Conservation (phyloP, 2,888 invertebrate genomes). For the Chrysolina haemoptera region DNA sequence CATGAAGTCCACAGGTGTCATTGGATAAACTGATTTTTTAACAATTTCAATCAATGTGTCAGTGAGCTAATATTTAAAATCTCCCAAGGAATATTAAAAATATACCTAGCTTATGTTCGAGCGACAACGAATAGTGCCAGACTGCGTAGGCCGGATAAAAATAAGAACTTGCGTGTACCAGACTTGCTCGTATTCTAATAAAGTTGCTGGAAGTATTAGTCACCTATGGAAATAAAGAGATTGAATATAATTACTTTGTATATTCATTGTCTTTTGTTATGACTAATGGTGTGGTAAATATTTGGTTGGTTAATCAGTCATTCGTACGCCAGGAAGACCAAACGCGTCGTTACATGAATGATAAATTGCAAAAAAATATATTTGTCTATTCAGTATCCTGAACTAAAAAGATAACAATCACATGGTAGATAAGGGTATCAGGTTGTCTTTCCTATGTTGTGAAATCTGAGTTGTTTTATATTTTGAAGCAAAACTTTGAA, state of each 20-base stretch:
- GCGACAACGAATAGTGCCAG: conserved; percentile 7
- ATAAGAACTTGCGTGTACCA: conserved; percentile 32
- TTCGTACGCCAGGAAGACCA: background rate
- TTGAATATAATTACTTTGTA: conserved; percentile 14
- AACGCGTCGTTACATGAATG: background rate
- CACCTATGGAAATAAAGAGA: conserved; percentile 27
- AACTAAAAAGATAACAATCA: too few relatives aligned
- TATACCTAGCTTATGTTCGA: conserved; percentile 3
- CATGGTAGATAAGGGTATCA: too few relatives aligned
- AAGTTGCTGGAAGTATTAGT: conserved; percentile 30
- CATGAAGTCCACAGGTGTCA: conserved; percentile 26
- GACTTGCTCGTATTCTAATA: conserved; percentile 28
- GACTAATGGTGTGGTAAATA: conserved; percentile 7
- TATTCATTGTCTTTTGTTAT: conserved; percentile 3
- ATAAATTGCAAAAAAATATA: background rate
- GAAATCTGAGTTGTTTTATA: too few relatives aligned
- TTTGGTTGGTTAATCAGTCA: background rate
- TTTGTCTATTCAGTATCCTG: too few relatives aligned
- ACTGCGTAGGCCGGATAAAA: conserved; percentile 31
- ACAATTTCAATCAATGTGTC: conserved; percentile 6
- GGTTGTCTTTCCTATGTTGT: too few relatives aligned
- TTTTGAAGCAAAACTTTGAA: too few relatives aligned
- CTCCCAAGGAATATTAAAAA: conserved; percentile 16
- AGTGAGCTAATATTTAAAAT: conserved; percentile 1
- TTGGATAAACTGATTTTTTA: background rate